Percentiles rank a stretch among this genome's conserved stretches.
Evolutionary conservation across 1,140 invertebrate genomes (phyloP).

Genomic region (Drosophila nigromelanica): DNA sequence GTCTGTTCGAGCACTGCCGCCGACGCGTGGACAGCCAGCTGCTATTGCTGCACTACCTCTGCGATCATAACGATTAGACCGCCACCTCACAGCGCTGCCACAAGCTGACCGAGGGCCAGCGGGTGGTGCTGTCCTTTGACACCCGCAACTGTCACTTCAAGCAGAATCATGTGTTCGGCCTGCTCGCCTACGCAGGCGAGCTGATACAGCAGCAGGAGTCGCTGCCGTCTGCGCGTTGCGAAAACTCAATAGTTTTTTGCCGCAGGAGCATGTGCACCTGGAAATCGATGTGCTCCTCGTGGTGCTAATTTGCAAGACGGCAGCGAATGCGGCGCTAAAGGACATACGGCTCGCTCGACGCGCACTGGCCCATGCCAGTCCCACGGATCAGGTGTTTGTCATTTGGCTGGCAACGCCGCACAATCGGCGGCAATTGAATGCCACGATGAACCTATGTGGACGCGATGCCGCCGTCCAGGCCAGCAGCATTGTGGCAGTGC

Average conservation of each 20-base stretch:
- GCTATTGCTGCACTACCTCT: conserved; percentile 64
- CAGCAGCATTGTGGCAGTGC: conserved; percentile 26
- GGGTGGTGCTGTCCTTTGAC: conserved; percentile 40
- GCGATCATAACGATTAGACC: conserved; percentile 38
- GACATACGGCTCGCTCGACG: not conserved
- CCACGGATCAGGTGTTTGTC: conserved; percentile 38
- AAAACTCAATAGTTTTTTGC: conserved; percentile 42
- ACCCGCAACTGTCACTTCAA: conserved; percentile 10
- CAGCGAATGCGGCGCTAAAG: not conserved
- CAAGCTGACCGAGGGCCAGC: conserved; percentile 35
- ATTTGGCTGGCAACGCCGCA: conserved; percentile 64
- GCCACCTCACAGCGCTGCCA: conserved; percentile 13
- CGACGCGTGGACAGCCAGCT: conserved; percentile 54
- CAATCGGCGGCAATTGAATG: conserved; percentile 28
- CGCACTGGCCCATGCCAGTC: not conserved
- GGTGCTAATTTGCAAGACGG: conserved; percentile 56
- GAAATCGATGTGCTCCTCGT: conserved; percentile 46
- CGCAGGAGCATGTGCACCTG: conserved; percentile 21
- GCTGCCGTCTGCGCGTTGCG: not conserved
- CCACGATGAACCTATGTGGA: conserved; percentile 42
- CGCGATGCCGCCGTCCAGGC: conserved; percentile 38
- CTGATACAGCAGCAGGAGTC: not conserved
- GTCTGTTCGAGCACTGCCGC: conserved; percentile 50
- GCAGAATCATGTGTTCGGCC: conserved; percentile 51
- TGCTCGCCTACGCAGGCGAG: conserved; percentile 37